Percentiles rank a stretch among this genome's conserved stretches.
These are phyloP conservation scores for Cnemophilus loriae DNA, from an alignment of 2,113 vertebrate species.

Conservation along the genomic window DNA sequence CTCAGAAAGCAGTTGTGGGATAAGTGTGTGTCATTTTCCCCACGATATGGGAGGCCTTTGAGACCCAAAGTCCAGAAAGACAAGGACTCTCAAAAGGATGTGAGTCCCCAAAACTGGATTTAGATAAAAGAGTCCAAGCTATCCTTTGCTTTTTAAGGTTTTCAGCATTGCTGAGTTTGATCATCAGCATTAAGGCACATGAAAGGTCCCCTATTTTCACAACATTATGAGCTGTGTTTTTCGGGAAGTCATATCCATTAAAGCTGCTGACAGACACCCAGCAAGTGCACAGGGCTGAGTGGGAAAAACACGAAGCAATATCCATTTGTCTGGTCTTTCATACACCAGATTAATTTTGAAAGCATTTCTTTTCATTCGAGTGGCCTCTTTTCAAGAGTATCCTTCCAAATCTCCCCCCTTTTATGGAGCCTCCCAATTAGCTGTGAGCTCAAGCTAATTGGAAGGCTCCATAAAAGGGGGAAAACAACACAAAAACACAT, in stretches of 20 bases:
- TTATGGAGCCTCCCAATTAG: background rate
- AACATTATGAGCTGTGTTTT: background rate
- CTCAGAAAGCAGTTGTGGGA: background rate
- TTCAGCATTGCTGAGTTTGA: background rate
- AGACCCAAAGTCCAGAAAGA: background rate
- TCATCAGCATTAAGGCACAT: background rate
- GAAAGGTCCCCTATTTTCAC: background rate
- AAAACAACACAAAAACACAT: background rate
- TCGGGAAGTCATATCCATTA: background rate
- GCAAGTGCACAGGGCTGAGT: background rate
- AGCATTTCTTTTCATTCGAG: fast-evolving
- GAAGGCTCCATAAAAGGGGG: too few species aligned
- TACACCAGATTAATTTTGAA: background rate
- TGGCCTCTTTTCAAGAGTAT: background rate
- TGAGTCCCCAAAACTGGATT: background rate
- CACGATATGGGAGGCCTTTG: too few species aligned
- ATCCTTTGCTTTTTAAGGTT: background rate
- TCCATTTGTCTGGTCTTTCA: background rate
- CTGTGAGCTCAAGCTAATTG: background rate
- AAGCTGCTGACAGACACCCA: background rate
- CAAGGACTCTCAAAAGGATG: too few species aligned
- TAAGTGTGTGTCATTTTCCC: background rate
- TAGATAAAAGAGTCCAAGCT: background rate
- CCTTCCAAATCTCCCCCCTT: background rate
- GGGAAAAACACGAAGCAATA: background rate